Evolutionary conservation across 2,113 vertebrate genomes (phyloP).

Genomic region (Semnornis frantzii): DNA sequence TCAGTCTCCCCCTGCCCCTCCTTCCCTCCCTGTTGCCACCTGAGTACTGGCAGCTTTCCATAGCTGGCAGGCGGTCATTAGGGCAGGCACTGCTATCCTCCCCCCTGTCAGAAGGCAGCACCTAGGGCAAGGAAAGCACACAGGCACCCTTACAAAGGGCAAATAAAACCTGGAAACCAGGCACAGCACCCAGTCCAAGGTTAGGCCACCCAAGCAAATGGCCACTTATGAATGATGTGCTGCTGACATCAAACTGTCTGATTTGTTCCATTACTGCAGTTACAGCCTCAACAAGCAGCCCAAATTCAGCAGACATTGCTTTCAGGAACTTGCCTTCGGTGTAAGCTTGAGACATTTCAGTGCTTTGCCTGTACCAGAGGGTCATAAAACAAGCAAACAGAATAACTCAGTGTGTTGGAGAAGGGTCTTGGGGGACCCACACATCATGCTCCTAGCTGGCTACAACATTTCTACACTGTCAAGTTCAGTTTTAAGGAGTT

Average conservation of each 20-base stretch:
- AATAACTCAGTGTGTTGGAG: neutral
- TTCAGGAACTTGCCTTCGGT: neutral
- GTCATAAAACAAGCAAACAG: neutral
- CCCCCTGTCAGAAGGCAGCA: neutral
- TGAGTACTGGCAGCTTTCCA: neutral
- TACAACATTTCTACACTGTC: neutral
- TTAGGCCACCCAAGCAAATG: accelerated
- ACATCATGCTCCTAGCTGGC: constrained; percentile 16
- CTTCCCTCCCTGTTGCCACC: neutral
- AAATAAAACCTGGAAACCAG: neutral
- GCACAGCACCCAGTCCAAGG: neutral
- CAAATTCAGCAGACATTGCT: neutral
- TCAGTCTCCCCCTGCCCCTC: neutral
- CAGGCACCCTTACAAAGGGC: neutral
- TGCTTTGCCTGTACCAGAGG: neutral
- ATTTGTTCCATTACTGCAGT: neutral
- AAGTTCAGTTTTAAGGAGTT: neutral
- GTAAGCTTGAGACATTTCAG: neutral
- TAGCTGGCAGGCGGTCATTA: accelerated
- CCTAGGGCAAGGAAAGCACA: neutral
- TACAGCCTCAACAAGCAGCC: neutral
- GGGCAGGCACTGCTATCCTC: neutral
- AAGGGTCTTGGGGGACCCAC: neutral
- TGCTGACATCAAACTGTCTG: neutral
- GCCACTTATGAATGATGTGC: neutral